Conservation (phyloP, 2,113 vertebrate species). For the Epinephelus fuscoguttatus region DNA sequence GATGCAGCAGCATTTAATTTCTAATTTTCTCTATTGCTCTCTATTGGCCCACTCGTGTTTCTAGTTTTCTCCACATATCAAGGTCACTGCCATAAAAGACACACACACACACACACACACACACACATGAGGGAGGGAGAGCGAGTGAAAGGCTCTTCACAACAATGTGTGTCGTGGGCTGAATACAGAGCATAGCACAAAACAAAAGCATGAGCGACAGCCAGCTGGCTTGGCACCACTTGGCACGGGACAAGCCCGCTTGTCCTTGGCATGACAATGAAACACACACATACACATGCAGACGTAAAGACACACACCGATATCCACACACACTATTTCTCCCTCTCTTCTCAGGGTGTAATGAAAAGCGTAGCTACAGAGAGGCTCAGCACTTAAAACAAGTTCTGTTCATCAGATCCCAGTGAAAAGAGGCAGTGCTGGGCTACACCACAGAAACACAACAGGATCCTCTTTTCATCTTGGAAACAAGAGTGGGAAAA, state of each 20-base stretch:
- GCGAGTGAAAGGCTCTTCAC: constrained; percentile 69
- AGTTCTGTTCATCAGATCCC: constrained; percentile 49
- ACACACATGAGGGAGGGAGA: constrained; percentile 51
- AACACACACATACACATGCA: constrained; percentile 32
- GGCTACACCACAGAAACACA: constrained; percentile 38
- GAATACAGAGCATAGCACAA: constrained; percentile 72
- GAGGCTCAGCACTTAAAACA: constrained; percentile 29
- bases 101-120: constrained; percentile 51
- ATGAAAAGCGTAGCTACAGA: constrained; percentile 34
- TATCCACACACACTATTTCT: constrained; percentile 20
- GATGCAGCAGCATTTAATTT: constrained; percentile 53
- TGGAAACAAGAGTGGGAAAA: constrained; percentile 23
- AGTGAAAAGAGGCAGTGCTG: constrained; percentile 13
- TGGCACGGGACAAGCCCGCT: constrained; percentile 72
- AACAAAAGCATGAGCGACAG: constrained; percentile 77
- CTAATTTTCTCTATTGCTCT: constrained; percentile 49
- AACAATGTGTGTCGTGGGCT: constrained; percentile 75
- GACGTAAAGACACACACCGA: constrained; percentile 17
- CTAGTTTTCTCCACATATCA: constrained; percentile 55
- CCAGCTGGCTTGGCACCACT: constrained; percentile 81
- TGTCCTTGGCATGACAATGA: constrained; percentile 80
- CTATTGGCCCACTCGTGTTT: constrained; percentile 47
- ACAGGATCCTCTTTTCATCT: constrained; percentile 50
- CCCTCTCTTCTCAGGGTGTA: constrained; percentile 52
- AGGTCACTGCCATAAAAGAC: constrained; percentile 62